phyloP scores from a whole-genome alignment of 2,113 vertebrate species.

The Lucifuga dentata region DNA sequence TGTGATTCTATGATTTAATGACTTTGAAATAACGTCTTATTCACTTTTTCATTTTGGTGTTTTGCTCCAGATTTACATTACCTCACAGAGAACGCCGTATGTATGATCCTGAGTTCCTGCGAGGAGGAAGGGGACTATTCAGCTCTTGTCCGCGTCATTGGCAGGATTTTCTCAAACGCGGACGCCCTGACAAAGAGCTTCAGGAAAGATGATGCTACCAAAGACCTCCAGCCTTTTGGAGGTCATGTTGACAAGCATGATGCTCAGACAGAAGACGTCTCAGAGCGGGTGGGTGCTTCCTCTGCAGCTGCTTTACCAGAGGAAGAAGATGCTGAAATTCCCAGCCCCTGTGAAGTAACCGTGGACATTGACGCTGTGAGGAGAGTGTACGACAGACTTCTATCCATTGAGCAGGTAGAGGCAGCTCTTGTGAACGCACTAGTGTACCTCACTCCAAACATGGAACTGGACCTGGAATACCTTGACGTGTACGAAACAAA shows the following conservation, averaged over 20 bases:
- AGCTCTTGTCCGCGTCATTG: slow-evolving; percentile 91
- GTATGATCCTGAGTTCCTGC: slow-evolving; percentile 91
- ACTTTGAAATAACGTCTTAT: background rate
- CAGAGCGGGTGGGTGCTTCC: slow-evolving; percentile 82
- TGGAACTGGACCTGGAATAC: slow-evolving; percentile 97
- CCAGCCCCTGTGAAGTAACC: slow-evolving; percentile 87
- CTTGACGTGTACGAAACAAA: slow-evolving; percentile 94
- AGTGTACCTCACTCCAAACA: slow-evolving; percentile 94
- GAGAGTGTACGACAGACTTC: slow-evolving; percentile 91
- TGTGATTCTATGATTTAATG: background rate
- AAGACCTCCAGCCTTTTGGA: no score
- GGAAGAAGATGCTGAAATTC: slow-evolving; percentile 82
- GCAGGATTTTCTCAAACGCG: slow-evolving; percentile 93
- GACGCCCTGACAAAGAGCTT: slow-evolving; percentile 95
- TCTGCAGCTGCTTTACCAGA: slow-evolving; percentile 74
- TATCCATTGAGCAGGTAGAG: slow-evolving; percentile 92
- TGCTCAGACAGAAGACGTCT: slow-evolving; percentile 86
- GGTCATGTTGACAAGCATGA: slow-evolving; percentile 89
- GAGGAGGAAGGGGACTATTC: slow-evolving; percentile 92
- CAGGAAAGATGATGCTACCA: slow-evolving; percentile 87
- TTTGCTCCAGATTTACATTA: slow-evolving; percentile 89
- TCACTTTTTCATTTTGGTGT: background rate
- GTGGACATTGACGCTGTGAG: slow-evolving; percentile 93
- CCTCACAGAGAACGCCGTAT: slow-evolving; percentile 92
- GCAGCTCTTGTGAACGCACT: slow-evolving; percentile 95